Conservation (phyloP, 2,113 vertebrate species). For the Dasyprocta punctata region DNA sequence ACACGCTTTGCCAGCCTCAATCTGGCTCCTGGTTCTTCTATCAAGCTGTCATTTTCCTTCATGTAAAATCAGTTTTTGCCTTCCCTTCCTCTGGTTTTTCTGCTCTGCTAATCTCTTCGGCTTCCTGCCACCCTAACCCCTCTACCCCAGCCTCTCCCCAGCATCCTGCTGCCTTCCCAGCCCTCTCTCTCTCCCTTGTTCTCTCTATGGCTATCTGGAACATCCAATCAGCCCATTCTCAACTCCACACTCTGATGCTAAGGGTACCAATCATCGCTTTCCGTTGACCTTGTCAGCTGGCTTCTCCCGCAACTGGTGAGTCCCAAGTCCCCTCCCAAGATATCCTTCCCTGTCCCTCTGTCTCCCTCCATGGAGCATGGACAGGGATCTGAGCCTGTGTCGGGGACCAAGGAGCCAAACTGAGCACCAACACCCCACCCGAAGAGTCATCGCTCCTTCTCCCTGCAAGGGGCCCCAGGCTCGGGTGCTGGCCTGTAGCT, state of each 20-base stretch:
- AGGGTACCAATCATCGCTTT: neutral
- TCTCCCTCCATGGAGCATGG: neutral
- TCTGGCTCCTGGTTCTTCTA: neutral
- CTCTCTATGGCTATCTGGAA: neutral
- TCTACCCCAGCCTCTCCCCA: neutral
- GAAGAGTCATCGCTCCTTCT: neutral
- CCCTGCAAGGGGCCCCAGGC: no score
- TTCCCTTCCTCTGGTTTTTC: neutral
- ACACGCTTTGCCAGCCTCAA: neutral
- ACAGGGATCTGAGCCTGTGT: neutral
- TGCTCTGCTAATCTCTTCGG: neutral
- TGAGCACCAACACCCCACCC: neutral
- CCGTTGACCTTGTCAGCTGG: neutral
- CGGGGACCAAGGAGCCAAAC: neutral
- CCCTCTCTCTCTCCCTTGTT: neutral
- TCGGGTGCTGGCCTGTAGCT: neutral
- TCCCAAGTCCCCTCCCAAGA: neutral
- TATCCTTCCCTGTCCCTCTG: neutral
- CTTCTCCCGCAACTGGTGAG: neutral
- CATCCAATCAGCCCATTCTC: neutral
- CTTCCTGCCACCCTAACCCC: neutral
- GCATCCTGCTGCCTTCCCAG: neutral
- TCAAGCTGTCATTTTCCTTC: neutral
- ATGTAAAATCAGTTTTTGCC: neutral
- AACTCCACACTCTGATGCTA: neutral